Evolutionary conservation across 2,113 vertebrate species (phyloP), one percentile per base, ranked within the genome.

Genomic region (Elephantulus edwardii): DNA sequence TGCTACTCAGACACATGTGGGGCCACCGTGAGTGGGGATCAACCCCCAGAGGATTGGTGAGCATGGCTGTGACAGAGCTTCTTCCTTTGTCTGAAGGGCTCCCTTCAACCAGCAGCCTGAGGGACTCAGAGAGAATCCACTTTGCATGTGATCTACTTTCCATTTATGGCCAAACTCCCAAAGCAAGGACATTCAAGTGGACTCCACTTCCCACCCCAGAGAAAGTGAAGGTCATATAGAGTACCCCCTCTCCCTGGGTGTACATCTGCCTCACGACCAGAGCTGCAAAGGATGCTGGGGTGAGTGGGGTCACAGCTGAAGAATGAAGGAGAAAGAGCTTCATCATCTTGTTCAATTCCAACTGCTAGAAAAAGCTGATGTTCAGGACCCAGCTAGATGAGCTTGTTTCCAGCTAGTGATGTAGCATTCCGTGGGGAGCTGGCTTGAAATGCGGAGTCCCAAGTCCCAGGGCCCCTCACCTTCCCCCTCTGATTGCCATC

Each of bases 21-120:
- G 56, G 56, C 8, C 56, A 58, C 24, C 22, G 26, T 28, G 56
- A 26, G 56, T 24, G n/a, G n/a, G n/a, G n/a, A n/a, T n/a, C n/a
- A n/a, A n/a, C n/a, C n/a, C n/a, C n/a, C 16, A 66, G 14, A 66
- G 30, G n/a, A 58, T 9, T 6, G 30, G 20, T 35, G 64, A 52
- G 22, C 35, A 17, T 0, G 1, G 26, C 1, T 0, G 16, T 8
- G 56, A 35, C 7, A 8, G 50, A 24, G 4, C 33, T 26, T 62
- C 60, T 52, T 30, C 3, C 10, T 40, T 64, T 64, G 52, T 40
- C 54, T 26, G 4, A 78, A 77, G 30, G 3, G 33, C n/a, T 12
- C 52, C 11, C 8, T 16, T 48, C n/a, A 38, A 38, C 58, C 6
- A 3, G n/a, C 7, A n/a, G 22, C 58, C 58, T 70, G n/a, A 38